Evolutionary conservation across 2,797 vertebrate species (phyloP).

Genomic region (Danio jaintianensis): DNA sequence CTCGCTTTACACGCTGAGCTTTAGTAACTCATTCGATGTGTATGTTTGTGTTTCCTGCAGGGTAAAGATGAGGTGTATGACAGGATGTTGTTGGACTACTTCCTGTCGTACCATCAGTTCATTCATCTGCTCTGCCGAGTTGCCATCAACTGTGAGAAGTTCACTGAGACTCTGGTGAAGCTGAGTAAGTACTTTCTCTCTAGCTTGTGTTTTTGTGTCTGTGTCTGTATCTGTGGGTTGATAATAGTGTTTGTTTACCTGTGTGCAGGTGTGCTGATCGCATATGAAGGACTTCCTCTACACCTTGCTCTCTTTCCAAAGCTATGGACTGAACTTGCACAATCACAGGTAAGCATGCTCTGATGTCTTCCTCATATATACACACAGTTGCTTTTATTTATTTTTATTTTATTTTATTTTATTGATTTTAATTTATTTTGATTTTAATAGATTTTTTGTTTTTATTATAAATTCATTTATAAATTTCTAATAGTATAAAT

Average conservation of each 20-base stretch:
- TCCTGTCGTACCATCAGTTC: constrained; percentile 98
- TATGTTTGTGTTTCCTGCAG: constrained; percentile 70
- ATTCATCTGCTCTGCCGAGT: constrained; percentile 97
- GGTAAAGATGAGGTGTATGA: constrained; percentile 98
- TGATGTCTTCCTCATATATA: not conserved
- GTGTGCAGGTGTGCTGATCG: constrained; percentile 91
- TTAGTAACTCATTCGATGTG: not conserved
- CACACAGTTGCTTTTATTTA: not conserved
- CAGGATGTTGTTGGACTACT: constrained; percentile 97
- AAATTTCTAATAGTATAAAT: no score
- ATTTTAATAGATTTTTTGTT: no score
- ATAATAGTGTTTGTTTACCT: no score
- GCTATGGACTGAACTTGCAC: constrained; percentile 96
- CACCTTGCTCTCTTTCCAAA: constrained; percentile 96
- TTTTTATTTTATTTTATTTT: not conserved
- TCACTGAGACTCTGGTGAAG: constrained; percentile 97
- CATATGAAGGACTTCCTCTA: constrained; percentile 96
- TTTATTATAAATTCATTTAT: no score
- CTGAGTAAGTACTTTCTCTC: constrained; percentile 83
- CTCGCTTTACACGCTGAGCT: not conserved
- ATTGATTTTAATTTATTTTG: no score
- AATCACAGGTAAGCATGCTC: constrained; percentile 86
- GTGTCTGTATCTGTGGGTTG: no score
- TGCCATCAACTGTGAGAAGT: constrained; percentile 99
- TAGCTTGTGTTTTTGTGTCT: not conserved